A percentile compares a stretch with the other conserved stretches of the same genome.
These are phyloP conservation scores for Omphaloscelis lunosa DNA, from an alignment of 2,888 invertebrate species.

Conservation along the genomic window DNA sequence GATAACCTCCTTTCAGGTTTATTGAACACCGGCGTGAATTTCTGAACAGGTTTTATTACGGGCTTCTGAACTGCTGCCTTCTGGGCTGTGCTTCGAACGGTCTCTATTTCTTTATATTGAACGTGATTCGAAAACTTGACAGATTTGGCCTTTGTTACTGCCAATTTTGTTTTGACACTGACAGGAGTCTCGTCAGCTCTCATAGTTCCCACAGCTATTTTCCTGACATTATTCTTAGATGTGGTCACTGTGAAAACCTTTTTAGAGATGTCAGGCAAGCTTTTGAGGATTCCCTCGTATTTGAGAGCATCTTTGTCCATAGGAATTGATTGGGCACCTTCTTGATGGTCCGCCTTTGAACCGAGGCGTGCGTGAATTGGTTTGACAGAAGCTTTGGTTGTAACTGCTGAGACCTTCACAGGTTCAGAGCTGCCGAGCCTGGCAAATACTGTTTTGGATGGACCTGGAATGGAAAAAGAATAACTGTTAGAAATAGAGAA, in stretches of 20 bases:
- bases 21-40: constrained; percentile 80
- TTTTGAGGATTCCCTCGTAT: constrained; percentile 87
- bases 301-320: constrained; percentile 84
- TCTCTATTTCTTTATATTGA: constrained; percentile 87
- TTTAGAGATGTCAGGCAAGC: constrained; percentile 65
- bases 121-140: constrained; percentile 87
- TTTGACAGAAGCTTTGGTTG: constrained; percentile 73
- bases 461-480: constrained; percentile 63
- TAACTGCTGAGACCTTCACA: constrained; percentile 53
- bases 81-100: constrained; percentile 34
- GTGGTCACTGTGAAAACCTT: constrained; percentile 83
- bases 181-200: constrained; percentile 86
- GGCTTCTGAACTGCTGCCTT: constrained; percentile 39
- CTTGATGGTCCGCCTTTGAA: constrained; percentile 71
- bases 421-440: constrained; percentile 83
- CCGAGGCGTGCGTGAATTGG: constrained; percentile 85
- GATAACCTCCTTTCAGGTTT: constrained; percentile 86
- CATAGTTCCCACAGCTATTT: constrained; percentile 85
- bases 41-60: constrained; percentile 57
- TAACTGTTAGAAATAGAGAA: not conserved
- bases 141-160: constrained; percentile 81
- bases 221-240: constrained; percentile 78
- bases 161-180: constrained; percentile 85
- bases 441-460: constrained; percentile 82
- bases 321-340: constrained; percentile 71